Conservation (phyloP, 1,140 invertebrate genomes). For the Akabosia matsudoensis region DNA sequence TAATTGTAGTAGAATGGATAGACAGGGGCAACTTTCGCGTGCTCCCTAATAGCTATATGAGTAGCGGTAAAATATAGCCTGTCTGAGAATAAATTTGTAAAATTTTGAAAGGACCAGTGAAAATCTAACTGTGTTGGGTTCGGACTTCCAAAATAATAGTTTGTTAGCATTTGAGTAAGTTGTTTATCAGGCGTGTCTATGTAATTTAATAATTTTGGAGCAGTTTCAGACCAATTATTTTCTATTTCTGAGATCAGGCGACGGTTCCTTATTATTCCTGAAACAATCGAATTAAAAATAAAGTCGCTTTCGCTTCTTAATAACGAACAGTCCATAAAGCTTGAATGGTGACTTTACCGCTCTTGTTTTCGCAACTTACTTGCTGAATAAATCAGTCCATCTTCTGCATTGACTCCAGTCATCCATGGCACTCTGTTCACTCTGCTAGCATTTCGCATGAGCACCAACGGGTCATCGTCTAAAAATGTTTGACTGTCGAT, state of each 20-base stretch:
- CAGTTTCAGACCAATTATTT: constrained; percentile 29
- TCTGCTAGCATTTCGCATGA: not conserved
- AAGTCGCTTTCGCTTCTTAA: constrained; percentile 24
- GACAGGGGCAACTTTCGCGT: not conserved
- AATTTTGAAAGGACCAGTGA: not conserved
- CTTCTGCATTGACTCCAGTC: constrained; percentile 31
- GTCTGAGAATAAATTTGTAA: constrained; percentile 10
- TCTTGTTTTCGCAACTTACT: not conserved
- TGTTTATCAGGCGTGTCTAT: constrained; percentile 11
- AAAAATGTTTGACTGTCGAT: constrained; percentile 27
- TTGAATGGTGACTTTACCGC: constrained; percentile 3
- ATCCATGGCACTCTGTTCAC: constrained; percentile 29
- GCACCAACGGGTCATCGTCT: not conserved
- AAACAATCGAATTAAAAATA: constrained; percentile 18
- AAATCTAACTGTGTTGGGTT: not conserved
- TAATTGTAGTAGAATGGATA: constrained; percentile 31
- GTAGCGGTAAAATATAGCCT: not conserved
- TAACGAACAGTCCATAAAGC: too few relatives aligned
- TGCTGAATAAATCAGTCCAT: constrained; percentile 17
- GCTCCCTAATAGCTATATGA: not conserved
- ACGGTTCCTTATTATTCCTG: not conserved
- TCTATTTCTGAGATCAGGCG: constrained; percentile 17
- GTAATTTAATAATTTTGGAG: constrained; percentile 33
- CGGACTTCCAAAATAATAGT: constrained; percentile 34
- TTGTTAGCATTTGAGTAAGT: constrained; percentile 26